Percentiles rank a stretch among this genome's conserved stretches.
phyloP scores from a whole-genome alignment of 1,140 invertebrate genomes.

The Glossosoma conforme region DNA sequence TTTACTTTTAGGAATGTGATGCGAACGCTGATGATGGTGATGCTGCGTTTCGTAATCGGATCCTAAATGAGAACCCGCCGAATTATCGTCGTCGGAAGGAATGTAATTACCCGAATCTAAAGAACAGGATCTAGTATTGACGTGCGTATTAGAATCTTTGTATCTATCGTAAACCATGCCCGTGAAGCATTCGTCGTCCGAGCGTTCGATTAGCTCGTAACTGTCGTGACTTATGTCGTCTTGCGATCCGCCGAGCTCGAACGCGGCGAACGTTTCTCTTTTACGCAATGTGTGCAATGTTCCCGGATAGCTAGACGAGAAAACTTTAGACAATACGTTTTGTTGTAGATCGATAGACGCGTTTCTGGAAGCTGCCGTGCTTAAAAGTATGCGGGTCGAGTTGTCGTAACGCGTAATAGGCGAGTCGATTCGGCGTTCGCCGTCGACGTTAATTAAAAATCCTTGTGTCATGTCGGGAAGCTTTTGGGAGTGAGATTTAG shows the following conservation, averaged over 20 bases:
- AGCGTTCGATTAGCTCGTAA: slow-evolving; percentile 77
- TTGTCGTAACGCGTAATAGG: slow-evolving; percentile 74
- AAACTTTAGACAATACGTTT: slow-evolving; percentile 59
- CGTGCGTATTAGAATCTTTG: slow-evolving; percentile 32
- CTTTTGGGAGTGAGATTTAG: slow-evolving; percentile 31
- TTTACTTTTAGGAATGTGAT: slow-evolving; percentile 34
- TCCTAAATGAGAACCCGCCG: slow-evolving; percentile 44
- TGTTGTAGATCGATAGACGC: slow-evolving; percentile 57
- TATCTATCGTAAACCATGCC: slow-evolving; percentile 38
- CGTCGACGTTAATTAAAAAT: slow-evolving; percentile 29
- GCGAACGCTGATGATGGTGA: background rate
- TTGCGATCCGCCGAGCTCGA: slow-evolving; percentile 65
- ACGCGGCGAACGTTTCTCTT: slow-evolving; percentile 53
- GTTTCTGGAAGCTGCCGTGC: slow-evolving; percentile 50
- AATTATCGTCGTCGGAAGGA: slow-evolving; percentile 59
- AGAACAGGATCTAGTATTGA: slow-evolving; percentile 58
- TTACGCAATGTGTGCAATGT: slow-evolving; percentile 62
- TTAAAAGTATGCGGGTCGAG: slow-evolving; percentile 46
- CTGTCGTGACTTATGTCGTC: slow-evolving; percentile 86
- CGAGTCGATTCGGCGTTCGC: slow-evolving; percentile 56
- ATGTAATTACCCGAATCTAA: slow-evolving; percentile 65
- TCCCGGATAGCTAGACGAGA: slow-evolving; percentile 80
- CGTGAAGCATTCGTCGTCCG: slow-evolving; percentile 57
- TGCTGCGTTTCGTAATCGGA: slow-evolving; percentile 42
- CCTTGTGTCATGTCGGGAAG: slow-evolving; percentile 25